phyloP scores from a whole-genome alignment of 2,888 invertebrate genomes.

The Linnaemya tessellans region DNA sequence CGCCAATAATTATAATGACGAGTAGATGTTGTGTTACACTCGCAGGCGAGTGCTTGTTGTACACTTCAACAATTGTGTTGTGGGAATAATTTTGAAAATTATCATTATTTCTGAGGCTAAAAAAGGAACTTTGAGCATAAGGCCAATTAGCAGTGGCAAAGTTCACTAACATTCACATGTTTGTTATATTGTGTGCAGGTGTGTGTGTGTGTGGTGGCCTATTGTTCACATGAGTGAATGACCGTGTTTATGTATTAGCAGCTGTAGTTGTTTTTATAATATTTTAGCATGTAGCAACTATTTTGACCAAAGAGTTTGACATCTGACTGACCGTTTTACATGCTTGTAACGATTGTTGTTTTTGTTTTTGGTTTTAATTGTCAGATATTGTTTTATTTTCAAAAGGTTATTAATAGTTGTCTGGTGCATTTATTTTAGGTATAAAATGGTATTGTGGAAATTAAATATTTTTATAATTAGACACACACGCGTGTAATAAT shows the following conservation, averaged over 20 bases:
- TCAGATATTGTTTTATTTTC: slow-evolving; percentile 8
- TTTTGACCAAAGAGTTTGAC: slow-evolving; percentile 44
- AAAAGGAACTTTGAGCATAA: slow-evolving; percentile 18
- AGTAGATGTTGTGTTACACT: neutral
- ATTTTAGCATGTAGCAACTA: neutral
- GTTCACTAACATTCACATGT: slow-evolving; percentile 37
- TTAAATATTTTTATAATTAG: too few relatives aligned
- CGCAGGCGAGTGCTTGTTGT: neutral
- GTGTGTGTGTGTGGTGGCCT: neutral
- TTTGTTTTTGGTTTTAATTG: neutral
- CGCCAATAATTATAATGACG: slow-evolving; percentile 56
- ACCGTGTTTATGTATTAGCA: neutral
- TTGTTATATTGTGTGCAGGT: slow-evolving; percentile 12
- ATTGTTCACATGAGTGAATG: neutral
- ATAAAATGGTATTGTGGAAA: too few relatives aligned
- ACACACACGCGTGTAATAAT: too few relatives aligned
- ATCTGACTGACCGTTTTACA: slow-evolving; percentile 48
- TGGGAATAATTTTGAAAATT: slow-evolving; percentile 44
- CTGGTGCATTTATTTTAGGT: neutral
- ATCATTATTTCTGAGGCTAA: neutral
- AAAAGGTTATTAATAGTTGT: neutral
- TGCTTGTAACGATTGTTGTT: neutral
- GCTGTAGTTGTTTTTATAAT: neutral
- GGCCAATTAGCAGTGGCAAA: slow-evolving; percentile 75
- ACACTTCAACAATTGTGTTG: neutral